Conservation (phyloP, 2,797 vertebrate species). For the Thaleichthys pacificus region DNA sequence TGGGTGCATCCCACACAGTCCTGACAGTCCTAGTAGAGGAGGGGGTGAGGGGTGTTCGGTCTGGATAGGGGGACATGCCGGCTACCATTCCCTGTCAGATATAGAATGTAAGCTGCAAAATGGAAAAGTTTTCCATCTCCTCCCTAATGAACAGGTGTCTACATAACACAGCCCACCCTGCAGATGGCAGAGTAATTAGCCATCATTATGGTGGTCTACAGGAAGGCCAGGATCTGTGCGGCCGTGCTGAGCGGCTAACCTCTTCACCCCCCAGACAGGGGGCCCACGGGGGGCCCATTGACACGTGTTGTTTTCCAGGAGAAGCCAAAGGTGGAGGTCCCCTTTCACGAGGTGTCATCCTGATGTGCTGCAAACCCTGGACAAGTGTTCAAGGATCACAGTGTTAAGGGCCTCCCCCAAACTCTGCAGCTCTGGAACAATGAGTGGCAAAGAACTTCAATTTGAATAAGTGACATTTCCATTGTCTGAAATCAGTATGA, state of each 20-base stretch:
- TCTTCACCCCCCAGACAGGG: slow-evolving; percentile 72
- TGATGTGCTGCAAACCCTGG: slow-evolving; percentile 66
- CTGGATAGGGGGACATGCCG: not conserved
- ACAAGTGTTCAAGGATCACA: slow-evolving; percentile 69
- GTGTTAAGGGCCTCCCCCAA: slow-evolving; percentile 70
- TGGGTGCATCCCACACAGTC: no score
- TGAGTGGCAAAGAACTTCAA: slow-evolving; percentile 43
- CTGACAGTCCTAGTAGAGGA: not conserved
- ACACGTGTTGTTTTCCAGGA: slow-evolving; percentile 72
- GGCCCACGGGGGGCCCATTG: slow-evolving; percentile 53
- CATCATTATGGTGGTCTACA: slow-evolving; percentile 76
- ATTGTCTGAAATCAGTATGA: slow-evolving; percentile 27
- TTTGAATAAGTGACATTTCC: slow-evolving; percentile 37
- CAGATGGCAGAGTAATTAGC: slow-evolving; percentile 79
- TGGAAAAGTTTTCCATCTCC: slow-evolving; percentile 63
- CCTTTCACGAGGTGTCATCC: slow-evolving; percentile 75
- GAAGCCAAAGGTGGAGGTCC: slow-evolving; percentile 70
- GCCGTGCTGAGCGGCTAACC: slow-evolving; percentile 72
- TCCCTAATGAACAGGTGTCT: slow-evolving; percentile 79
- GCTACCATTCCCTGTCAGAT: not conserved
- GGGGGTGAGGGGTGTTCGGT: not conserved
- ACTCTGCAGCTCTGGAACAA: slow-evolving; percentile 50
- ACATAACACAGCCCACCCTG: slow-evolving; percentile 76
- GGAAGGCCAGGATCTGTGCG: slow-evolving; percentile 68
- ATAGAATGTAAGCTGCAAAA: slow-evolving; percentile 12